Percentiles rank a stretch among this genome's conserved stretches.
phyloP scores from a whole-genome alignment of 2,888 invertebrate genomes.

The Lottia gigantea region DNA sequence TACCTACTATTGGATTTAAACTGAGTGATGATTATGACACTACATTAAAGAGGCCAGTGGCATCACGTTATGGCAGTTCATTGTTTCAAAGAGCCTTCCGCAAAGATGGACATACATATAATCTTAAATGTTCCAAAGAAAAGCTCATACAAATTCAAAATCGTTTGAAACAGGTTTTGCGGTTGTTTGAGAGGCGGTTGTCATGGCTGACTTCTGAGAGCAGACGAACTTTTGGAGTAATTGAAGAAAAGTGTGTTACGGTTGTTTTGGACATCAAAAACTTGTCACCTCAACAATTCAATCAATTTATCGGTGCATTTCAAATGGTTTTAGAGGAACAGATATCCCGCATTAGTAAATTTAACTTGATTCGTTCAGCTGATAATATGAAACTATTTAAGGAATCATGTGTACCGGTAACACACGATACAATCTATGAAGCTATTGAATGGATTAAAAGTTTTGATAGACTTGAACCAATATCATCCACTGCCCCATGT shows the following conservation, averaged over 20 bases:
- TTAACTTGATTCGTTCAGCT: conserved; percentile 66
- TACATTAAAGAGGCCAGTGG: conserved; percentile 58
- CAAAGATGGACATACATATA: conserved; percentile 63
- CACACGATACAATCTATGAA: conserved; percentile 62
- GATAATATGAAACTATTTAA: conserved; percentile 60
- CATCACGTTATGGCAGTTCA: conserved; percentile 62
- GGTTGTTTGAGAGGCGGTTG: conserved; percentile 61
- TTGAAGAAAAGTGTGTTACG: conserved; percentile 62
- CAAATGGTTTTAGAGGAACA: conserved; percentile 65
- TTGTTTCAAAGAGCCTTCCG: conserved; percentile 56
- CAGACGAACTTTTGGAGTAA: conserved; percentile 66
- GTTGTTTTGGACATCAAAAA: conserved; percentile 66
- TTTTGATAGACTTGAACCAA: conserved; percentile 53
- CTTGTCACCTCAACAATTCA: conserved; percentile 64
- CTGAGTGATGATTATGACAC: conserved; percentile 65
- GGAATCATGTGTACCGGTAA: conserved; percentile 60
- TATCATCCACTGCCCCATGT: conserved; percentile 60
- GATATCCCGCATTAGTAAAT: conserved; percentile 61
- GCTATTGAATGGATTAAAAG: conserved; percentile 65
- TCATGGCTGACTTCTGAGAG: conserved; percentile 68
- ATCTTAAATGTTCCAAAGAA: conserved; percentile 62
- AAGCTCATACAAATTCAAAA: conserved; percentile 58
- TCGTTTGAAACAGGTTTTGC: conserved; percentile 56
- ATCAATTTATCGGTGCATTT: conserved; percentile 62
- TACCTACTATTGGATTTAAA: conserved; percentile 65